Percentiles rank a stretch among this genome's conserved stretches.
Evolutionary conservation across 2,797 vertebrate species (phyloP).

Genomic region (Silurus aristotelis): DNA sequence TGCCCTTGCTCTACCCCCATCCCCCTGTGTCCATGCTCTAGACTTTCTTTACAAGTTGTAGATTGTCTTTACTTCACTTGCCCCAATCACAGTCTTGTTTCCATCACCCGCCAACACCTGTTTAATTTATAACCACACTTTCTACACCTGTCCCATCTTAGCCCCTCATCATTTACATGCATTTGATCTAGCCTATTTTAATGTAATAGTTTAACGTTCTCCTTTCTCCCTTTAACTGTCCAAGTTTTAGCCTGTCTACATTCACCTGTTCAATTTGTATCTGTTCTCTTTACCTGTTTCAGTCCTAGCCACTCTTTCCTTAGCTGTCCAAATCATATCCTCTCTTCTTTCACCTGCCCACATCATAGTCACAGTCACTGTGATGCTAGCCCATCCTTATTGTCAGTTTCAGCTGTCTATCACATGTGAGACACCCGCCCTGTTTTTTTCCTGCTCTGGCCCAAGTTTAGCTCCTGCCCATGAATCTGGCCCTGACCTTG

Average conservation of each 20-base stretch:
- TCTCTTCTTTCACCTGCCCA: neutral
- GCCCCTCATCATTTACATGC: too few relatives aligned
- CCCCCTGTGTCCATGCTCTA: too few relatives aligned
- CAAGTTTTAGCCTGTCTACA: neutral
- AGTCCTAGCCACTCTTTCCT: neutral
- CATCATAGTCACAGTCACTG: neutral
- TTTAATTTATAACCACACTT: too few relatives aligned
- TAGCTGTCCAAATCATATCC: neutral
- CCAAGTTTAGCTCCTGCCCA: neutral
- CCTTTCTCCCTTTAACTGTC: too few relatives aligned
- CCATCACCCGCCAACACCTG: too few relatives aligned
- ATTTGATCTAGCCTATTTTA: too few relatives aligned
- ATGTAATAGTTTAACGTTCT: too few relatives aligned
- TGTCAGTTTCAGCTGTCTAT: neutral
- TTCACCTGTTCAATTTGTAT: neutral
- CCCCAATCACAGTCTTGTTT: too few relatives aligned
- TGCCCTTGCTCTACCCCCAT: too few relatives aligned
- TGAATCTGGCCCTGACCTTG: neutral
- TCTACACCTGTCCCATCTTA: too few relatives aligned
- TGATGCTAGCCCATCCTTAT: neutral
- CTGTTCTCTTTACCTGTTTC: neutral
- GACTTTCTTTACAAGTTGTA: too few relatives aligned
- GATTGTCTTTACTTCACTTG: too few relatives aligned
- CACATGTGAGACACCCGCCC: neutral
- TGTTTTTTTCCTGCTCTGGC: neutral